Evolutionary conservation across 2,888 invertebrate species (phyloP).

Genomic region (Synergus japonicus): DNA sequence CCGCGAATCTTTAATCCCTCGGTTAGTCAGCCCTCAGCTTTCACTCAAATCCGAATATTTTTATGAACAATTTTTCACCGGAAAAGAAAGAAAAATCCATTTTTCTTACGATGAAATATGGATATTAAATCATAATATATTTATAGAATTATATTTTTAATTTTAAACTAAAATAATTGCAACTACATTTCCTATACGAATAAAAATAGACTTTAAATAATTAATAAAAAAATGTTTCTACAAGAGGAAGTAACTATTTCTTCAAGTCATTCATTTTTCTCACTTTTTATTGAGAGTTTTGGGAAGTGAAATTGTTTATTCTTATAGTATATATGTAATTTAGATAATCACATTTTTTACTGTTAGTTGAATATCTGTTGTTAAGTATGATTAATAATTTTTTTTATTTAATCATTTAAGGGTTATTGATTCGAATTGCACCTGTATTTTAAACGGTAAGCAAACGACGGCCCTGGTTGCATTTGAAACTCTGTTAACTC

Average conservation of each 20-base stretch:
- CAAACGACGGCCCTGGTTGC: conserved; percentile 70
- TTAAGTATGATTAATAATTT: background rate
- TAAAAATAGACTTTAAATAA: background rate
- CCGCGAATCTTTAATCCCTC: conserved; percentile 74
- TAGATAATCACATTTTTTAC: background rate
- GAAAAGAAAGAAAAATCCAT: background rate
- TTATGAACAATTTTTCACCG: conserved; percentile 7
- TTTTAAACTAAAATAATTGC: background rate
- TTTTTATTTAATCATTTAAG: background rate
- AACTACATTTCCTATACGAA: background rate
- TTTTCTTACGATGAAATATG: background rate
- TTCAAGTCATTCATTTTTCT: too few relatives aligned
- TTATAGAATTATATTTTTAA: background rate
- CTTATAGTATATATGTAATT: background rate
- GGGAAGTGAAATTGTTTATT: background rate
- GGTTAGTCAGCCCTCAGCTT: conserved; percentile 54
- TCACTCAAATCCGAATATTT: conserved; percentile 36
- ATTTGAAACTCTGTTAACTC: conserved; percentile 77
- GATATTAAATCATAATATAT: too few relatives aligned
- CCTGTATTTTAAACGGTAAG: conserved; percentile 46
- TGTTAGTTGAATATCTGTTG: background rate
- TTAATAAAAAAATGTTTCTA: background rate
- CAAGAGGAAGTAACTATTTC: background rate
- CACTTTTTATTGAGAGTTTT: too few relatives aligned
- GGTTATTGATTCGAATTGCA: conserved; percentile 5